These are phyloP conservation scores for Macrocentrus cingulum DNA, from an alignment of 1,140 invertebrate species.

Conservation along the genomic window DNA sequence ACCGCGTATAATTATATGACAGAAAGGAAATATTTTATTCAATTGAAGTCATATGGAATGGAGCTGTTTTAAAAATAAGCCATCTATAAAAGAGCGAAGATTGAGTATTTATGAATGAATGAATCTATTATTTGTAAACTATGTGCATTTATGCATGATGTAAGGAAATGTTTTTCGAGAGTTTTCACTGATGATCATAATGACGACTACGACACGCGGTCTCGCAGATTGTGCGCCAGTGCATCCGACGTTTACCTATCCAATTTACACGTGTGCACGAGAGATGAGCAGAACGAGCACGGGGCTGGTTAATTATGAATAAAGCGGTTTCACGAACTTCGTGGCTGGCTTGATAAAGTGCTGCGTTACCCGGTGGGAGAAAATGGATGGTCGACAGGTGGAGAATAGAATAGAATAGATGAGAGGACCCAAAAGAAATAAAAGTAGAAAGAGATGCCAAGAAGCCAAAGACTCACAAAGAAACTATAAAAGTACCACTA, in stretches of 20 bases:
- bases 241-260: slow-evolving; percentile 20
- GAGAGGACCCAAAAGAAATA: slow-evolving; percentile 6
- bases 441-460: neutral
- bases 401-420: slow-evolving; percentile 10
- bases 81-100: too few species aligned
- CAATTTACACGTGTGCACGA: slow-evolving; percentile 22
- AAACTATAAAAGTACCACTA: neutral
- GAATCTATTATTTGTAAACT: too few species aligned
- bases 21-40: too few species aligned
- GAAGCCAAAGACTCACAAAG: neutral
- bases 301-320: slow-evolving; percentile 25
- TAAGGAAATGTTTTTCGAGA: too few species aligned
- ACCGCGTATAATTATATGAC: too few species aligned
- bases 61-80: too few species aligned
- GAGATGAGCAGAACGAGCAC: slow-evolving; percentile 5
- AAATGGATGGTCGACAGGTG: slow-evolving; percentile 20
- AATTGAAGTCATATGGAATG: too few species aligned
- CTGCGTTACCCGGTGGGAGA: slow-evolving; percentile 2
- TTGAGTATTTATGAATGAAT: too few species aligned
- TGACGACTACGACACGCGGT: neutral
- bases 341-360: slow-evolving; percentile 24
- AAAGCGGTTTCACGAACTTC: slow-evolving; percentile 24
- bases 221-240: slow-evolving; percentile 1
- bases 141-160: too few species aligned
- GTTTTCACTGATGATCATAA: neutral